These are phyloP conservation scores for Heteractis magnifica DNA, from an alignment of 92 coral and sea anemone species.

Conservation along the genomic window DNA sequence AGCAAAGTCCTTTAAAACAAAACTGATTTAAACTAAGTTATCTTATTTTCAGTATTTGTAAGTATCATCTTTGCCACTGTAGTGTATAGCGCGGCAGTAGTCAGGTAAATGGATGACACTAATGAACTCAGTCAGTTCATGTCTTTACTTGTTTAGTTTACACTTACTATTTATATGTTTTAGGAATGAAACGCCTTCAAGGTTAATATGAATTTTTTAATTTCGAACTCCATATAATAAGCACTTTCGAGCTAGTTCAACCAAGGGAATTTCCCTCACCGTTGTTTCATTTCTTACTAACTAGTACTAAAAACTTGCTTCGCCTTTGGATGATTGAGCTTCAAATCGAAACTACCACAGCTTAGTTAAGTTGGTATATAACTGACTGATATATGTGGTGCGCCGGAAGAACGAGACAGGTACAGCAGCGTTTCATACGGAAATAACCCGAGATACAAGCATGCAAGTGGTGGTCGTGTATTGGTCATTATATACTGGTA, in stretches of 20 bases:
- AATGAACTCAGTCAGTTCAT: background rate
- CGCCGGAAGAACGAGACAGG: background rate
- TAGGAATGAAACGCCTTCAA: background rate
- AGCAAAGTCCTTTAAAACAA: no score
- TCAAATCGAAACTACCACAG: background rate
- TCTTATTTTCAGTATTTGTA: no score
- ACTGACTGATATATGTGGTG: background rate
- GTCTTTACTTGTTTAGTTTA: background rate
- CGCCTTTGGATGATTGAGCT: background rate
- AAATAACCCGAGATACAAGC: background rate
- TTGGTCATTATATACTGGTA: background rate
- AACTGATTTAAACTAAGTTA: no score
- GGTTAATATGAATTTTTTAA: background rate
- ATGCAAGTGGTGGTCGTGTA: background rate
- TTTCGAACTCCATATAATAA: background rate
- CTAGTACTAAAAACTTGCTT: no score
- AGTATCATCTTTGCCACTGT: no score
- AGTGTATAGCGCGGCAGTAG: no score
- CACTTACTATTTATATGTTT: background rate
- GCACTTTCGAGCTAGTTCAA: background rate
- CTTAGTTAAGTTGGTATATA: background rate
- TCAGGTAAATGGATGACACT: no score
- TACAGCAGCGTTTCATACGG: conserved; percentile 7
- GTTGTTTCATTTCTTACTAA: no score
- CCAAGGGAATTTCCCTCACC: background rate